These are phyloP conservation scores for Thripadectes ignobilis DNA, from an alignment of 2,797 vertebrate species.

Conservation along the genomic window DNA sequence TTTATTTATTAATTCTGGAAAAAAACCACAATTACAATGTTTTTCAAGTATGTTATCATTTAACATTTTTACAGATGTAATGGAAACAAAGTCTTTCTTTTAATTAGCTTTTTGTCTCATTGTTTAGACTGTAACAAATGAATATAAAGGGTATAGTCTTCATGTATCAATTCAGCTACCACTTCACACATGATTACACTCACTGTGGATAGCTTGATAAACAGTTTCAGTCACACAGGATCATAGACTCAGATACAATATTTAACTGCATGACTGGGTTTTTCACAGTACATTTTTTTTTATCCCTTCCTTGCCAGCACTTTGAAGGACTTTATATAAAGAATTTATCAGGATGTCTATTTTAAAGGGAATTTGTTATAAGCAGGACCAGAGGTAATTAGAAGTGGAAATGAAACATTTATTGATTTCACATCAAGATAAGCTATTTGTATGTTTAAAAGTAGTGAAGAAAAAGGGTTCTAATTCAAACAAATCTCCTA, in stretches of 20 bases:
- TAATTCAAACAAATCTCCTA: slow-evolving; percentile 15
- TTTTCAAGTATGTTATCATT: background rate
- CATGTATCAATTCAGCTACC: background rate
- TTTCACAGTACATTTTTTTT: background rate
- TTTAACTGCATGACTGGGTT: background rate
- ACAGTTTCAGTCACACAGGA: background rate
- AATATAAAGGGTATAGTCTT: background rate
- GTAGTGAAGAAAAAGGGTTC: background rate
- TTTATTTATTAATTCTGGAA: background rate
- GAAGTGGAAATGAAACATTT: slow-evolving; percentile 43
- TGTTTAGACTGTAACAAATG: background rate
- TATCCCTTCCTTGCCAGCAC: background rate
- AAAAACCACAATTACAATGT: too few relatives aligned
- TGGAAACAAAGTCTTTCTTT: background rate
- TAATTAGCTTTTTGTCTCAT: background rate
- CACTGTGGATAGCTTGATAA: background rate
- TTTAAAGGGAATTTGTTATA: slow-evolving; percentile 25
- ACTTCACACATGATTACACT: background rate
- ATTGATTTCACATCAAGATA: slow-evolving; percentile 51
- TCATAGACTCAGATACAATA: background rate
- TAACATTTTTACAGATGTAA: background rate
- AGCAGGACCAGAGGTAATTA: slow-evolving; percentile 25
- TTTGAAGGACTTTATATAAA: background rate
- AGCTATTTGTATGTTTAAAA: slow-evolving; percentile 16
- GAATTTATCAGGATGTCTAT: background rate